These are phyloP conservation scores for Galerucella calmariensis DNA, from an alignment of 2,888 invertebrate genomes.

Conservation along the genomic window DNA sequence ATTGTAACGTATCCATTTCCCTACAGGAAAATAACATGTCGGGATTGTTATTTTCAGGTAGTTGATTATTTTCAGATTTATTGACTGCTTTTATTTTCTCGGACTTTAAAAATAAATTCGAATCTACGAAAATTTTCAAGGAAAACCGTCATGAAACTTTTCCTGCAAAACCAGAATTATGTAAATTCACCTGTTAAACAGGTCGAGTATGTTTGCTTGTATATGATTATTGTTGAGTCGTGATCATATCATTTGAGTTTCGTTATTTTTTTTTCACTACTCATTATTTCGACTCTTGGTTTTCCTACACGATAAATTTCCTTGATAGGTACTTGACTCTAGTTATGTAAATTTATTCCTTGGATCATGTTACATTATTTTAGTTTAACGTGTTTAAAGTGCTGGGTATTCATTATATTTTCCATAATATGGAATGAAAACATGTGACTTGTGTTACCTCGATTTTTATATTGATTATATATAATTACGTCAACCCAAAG, in stretches of 20 bases:
- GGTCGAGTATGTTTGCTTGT: conserved; percentile 29
- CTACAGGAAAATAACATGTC: conserved; percentile 37
- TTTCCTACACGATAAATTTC: neutral
- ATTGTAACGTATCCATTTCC: conserved; percentile 46
- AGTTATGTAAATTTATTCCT: conserved; percentile 11
- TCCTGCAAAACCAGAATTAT: conserved; percentile 31
- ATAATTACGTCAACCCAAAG: neutral
- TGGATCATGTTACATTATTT: conserved; percentile 11
- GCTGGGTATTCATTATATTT: conserved; percentile 5
- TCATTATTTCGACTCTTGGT: conserved; percentile 9
- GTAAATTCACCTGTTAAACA: conserved; percentile 33
- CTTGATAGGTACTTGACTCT: conserved; percentile 5
- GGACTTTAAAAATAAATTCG: conserved; percentile 11
- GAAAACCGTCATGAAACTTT: conserved; percentile 28
- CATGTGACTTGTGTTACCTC: neutral
- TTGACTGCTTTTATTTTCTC: conserved; percentile 23
- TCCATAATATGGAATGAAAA: neutral
- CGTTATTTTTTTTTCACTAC: neutral
- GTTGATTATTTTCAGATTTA: conserved; percentile 42
- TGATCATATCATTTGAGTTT: conserved; percentile 2
- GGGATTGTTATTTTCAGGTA: conserved; percentile 33
- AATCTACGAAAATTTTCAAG: conserved; percentile 18
- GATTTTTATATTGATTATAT: neutral
- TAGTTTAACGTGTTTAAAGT: neutral
- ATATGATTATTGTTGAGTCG: conserved; percentile 21